Percentiles rank a stretch among this genome's conserved stretches.
These are phyloP conservation scores for Pammene fasciana DNA, from an alignment of 2,888 invertebrate species.

Conservation along the genomic window DNA sequence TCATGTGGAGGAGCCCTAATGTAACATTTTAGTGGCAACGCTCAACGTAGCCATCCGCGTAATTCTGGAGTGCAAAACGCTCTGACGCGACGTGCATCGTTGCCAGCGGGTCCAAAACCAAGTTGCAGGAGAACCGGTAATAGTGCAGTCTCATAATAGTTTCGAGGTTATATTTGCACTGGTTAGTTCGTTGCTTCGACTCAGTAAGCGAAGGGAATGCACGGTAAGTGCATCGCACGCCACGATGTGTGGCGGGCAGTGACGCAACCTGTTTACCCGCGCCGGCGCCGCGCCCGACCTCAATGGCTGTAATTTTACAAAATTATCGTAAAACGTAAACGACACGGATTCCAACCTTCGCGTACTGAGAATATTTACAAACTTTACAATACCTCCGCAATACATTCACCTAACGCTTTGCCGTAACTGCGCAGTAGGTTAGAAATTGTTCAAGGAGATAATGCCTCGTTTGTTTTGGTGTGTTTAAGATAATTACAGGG, in stretches of 20 bases:
- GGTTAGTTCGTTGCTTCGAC: background rate
- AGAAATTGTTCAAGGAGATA: conserved; percentile 5
- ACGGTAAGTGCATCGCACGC: conserved; percentile 42
- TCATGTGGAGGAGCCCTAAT: background rate
- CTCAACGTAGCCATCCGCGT: conserved; percentile 22
- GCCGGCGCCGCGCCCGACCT: conserved; percentile 53
- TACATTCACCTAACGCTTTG: conserved; percentile 7
- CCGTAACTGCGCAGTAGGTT: conserved; percentile 8
- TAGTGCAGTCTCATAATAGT: conserved; percentile 1
- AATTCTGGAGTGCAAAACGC: conserved; percentile 48
- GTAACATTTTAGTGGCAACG: conserved; percentile 1
- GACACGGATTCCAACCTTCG: conserved; percentile 51
- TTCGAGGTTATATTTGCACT: background rate
- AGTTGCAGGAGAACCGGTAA: background rate
- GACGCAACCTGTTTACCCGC: conserved; percentile 62
- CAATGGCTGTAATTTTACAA: conserved; percentile 66
- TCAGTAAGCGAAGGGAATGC: background rate
- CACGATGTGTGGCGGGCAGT: conserved; percentile 47
- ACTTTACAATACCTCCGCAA: conserved; percentile 25
- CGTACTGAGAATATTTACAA: conserved; percentile 48
- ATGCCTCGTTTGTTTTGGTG: conserved; percentile 3
- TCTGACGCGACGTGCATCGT: conserved; percentile 57
- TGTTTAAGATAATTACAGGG: conserved; percentile 10
- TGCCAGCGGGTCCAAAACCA: conserved; percentile 32
- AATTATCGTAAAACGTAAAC: conserved; percentile 67